phyloP scores from a whole-genome alignment of 1,140 invertebrate species.

The Pseudachorutes palmiensis region DNA sequence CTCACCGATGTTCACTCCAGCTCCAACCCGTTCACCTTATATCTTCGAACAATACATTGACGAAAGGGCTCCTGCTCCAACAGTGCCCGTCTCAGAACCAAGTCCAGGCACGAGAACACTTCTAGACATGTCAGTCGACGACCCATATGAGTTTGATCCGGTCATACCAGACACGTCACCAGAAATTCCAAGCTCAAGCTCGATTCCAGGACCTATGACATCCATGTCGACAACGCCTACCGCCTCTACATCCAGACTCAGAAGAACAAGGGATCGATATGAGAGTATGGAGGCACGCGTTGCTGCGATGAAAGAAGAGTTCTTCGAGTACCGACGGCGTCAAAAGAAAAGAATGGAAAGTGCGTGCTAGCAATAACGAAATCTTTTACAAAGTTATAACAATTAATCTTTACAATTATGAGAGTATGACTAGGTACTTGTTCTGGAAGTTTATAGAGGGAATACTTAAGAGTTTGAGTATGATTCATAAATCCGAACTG shows the following conservation, averaged over 20 bases:
- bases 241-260: slow-evolving; percentile 30
- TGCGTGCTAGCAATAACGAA: slow-evolving; percentile 54
- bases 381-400: slow-evolving; percentile 9
- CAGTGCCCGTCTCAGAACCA: slow-evolving; percentile 33
- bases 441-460: no score
- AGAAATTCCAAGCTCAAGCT: slow-evolving; percentile 35
- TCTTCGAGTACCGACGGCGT: slow-evolving; percentile 79
- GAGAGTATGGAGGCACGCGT: slow-evolving; percentile 75
- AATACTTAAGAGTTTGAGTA: no score
- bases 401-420: no score
- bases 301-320: slow-evolving; percentile 90
- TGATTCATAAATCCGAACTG: no score
- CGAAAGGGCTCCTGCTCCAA: slow-evolving; percentile 3
- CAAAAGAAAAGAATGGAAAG: slow-evolving; percentile 69
- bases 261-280: slow-evolving; percentile 47
- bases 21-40: slow-evolving; percentile 31
- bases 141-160: slow-evolving; percentile 89
- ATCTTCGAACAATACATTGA: slow-evolving; percentile 23
- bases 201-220: slow-evolving; percentile 26
- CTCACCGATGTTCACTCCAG: slow-evolving; percentile 27
- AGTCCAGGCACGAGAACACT: slow-evolving; percentile 37
- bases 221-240: slow-evolving; percentile 38
- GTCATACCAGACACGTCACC: slow-evolving; percentile 60
- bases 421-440: no score
- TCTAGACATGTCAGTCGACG: slow-evolving; percentile 78